A percentile compares a stretch with the other conserved stretches of the same genome.
Evolutionary conservation across 2,797 vertebrate genomes (phyloP).

Genomic region (Hozukius guyotensis): DNA sequence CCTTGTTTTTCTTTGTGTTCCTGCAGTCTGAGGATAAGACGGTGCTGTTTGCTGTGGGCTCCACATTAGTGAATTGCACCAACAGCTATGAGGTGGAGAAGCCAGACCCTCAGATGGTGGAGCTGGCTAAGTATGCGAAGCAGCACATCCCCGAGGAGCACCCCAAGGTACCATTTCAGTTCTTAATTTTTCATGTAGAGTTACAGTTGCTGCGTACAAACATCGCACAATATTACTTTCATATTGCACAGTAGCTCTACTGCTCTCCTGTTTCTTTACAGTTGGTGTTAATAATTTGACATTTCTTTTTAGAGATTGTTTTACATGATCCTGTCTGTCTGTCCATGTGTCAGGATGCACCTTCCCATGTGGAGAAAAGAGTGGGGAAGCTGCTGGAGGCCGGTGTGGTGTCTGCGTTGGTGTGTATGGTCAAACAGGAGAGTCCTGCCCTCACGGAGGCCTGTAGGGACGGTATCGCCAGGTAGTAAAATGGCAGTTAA

Average conservation of each 20-base stretch:
- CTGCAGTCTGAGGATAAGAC: conserved; percentile 94
- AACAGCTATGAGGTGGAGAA: conserved; percentile 97
- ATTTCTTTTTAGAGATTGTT: neutral
- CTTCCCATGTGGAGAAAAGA: conserved; percentile 86
- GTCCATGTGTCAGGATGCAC: conserved; percentile 86
- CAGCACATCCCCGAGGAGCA: conserved; percentile 97
- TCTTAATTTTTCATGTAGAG: neutral
- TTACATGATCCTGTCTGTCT: neutral
- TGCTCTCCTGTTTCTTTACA: neutral
- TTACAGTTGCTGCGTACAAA: neutral
- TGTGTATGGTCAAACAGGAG: conserved; percentile 96
- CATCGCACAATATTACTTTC: neutral
- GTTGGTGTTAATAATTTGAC: neutral
- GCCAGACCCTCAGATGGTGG: conserved; percentile 95
- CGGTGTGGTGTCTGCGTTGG: conserved; percentile 92
- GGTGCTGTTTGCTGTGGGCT: conserved; percentile 93
- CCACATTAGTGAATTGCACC: conserved; percentile 96
- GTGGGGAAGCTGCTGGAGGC: conserved; percentile 89
- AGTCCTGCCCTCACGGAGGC: conserved; percentile 89
- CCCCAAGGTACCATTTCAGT: conserved; percentile 87
- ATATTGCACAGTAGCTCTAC: neutral
- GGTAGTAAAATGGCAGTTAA: conserved; percentile 74
- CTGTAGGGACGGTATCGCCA: conserved; percentile 92
- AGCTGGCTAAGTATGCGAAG: conserved; percentile 97
- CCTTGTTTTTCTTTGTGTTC: conserved; percentile 6